A percentile compares a stretch with the other conserved stretches of the same genome.
Evolutionary conservation across 2,113 vertebrate genomes (phyloP).

Genomic region (Chitala chitala): DNA sequence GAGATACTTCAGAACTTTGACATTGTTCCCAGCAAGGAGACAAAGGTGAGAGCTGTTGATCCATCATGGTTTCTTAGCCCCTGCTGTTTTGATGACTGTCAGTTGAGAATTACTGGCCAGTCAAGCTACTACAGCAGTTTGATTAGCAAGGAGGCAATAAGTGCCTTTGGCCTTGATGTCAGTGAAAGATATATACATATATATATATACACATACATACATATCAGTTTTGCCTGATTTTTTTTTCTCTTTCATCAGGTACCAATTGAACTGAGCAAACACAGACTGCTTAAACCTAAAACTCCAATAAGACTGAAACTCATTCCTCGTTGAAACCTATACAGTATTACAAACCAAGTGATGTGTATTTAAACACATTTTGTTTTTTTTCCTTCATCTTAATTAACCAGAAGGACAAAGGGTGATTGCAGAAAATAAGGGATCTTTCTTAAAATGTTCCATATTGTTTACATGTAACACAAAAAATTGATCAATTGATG

Average conservation of each 20-base stretch:
- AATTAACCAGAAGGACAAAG: too few species aligned
- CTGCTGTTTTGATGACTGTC: not conserved
- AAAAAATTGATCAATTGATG: too few species aligned
- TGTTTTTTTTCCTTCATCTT: too few species aligned
- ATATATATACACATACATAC: not conserved
- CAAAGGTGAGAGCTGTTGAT: slow-evolving; percentile 54
- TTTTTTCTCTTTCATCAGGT: slow-evolving; percentile 46
- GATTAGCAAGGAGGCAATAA: not conserved
- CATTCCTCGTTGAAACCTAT: slow-evolving; percentile 43
- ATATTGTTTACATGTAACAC: too few species aligned
- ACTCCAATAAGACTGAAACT: slow-evolving; percentile 67
- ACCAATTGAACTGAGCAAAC: slow-evolving; percentile 56
- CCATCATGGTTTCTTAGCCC: not conserved
- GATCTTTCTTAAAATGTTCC: too few species aligned
- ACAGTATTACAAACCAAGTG: not conserved
- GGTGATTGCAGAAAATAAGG: too few species aligned
- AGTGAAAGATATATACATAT: not conserved
- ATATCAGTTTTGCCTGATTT: not conserved
- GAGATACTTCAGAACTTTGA: slow-evolving; percentile 65
- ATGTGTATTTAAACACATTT: slow-evolving; percentile 31
- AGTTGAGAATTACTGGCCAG: not conserved
- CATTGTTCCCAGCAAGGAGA: slow-evolving; percentile 67
- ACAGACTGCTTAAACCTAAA: slow-evolving; percentile 54
- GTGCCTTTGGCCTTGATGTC: too few species aligned
- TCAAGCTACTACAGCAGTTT: not conserved